phyloP scores from a whole-genome alignment of 2,888 invertebrate genomes.

The Apodemia mormo region DNA sequence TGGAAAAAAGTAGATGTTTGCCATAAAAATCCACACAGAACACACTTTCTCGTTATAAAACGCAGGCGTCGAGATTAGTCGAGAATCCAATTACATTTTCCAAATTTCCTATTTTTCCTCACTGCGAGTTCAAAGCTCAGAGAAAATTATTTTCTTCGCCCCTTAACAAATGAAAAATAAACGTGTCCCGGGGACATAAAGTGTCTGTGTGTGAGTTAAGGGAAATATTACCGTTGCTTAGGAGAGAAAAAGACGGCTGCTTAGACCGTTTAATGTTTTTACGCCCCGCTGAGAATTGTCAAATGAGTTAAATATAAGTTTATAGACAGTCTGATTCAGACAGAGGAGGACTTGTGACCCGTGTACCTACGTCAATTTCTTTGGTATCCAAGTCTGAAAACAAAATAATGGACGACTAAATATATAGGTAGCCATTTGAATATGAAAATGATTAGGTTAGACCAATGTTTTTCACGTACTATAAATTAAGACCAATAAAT shows the following conservation, averaged over 20 bases:
- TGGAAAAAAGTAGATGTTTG: slow-evolving; percentile 42
- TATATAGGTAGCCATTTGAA: no score
- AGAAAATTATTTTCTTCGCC: slow-evolving; percentile 78
- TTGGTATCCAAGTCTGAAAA: no score
- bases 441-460: no score
- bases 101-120: slow-evolving; percentile 75
- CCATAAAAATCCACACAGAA: slow-evolving; percentile 49
- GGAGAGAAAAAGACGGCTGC: slow-evolving; percentile 45
- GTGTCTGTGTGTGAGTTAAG: slow-evolving; percentile 50
- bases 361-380: not conserved
- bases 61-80: slow-evolving; percentile 73
- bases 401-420: no score
- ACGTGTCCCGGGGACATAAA: slow-evolving; percentile 54
- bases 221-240: slow-evolving; percentile 31
- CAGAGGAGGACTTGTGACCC: not conserved
- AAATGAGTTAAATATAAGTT: slow-evolving; percentile 54
- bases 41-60: slow-evolving; percentile 59
- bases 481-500: no score
- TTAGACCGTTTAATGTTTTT: slow-evolving; percentile 39
- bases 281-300: slow-evolving; percentile 58
- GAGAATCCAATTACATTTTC: slow-evolving; percentile 79
- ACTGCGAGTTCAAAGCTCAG: slow-evolving; percentile 76
- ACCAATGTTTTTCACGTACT: no score
- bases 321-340: slow-evolving; percentile 6
- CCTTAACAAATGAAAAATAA: slow-evolving; percentile 79